Conservation (phyloP, 2,888 invertebrate genomes). For the Adelphocoris suturalis region DNA sequence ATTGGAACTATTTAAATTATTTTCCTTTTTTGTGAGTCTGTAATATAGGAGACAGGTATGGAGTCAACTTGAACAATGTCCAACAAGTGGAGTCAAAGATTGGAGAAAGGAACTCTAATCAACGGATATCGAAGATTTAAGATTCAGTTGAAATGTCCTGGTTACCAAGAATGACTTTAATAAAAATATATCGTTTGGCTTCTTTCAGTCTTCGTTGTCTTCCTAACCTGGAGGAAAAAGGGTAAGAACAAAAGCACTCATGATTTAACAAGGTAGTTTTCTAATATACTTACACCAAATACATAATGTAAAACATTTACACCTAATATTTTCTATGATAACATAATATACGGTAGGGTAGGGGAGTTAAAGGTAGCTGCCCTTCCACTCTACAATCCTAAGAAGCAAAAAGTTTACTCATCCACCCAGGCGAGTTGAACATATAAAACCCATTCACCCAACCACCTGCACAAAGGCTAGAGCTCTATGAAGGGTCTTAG, state of each 20-base stretch:
- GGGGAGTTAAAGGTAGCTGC: background rate
- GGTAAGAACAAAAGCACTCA: slow-evolving; percentile 62
- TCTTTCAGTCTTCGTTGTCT: slow-evolving; percentile 11
- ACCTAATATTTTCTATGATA: slow-evolving; percentile 30
- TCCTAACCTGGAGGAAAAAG: slow-evolving; percentile 55
- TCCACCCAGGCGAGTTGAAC: slow-evolving; percentile 24
- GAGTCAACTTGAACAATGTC: too few relatives aligned
- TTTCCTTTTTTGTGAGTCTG: too few relatives aligned
- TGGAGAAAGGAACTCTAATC: too few relatives aligned
- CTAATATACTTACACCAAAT: slow-evolving; percentile 63
- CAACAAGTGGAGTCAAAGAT: too few relatives aligned
- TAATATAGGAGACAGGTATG: too few relatives aligned
- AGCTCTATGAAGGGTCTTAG: slow-evolving; percentile 18
- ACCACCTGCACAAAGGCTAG: background rate
- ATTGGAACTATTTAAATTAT: too few relatives aligned
- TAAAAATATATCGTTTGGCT: slow-evolving; percentile 3
- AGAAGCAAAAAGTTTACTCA: slow-evolving; percentile 29
- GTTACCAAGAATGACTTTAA: background rate
- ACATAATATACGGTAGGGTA: slow-evolving; percentile 10
- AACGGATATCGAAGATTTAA: too few relatives aligned
- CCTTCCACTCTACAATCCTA: slow-evolving; percentile 40
- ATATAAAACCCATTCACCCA: slow-evolving; percentile 39
- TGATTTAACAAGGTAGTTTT: slow-evolving; percentile 56
- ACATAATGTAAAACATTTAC: slow-evolving; percentile 60
- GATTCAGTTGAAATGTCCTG: too few relatives aligned